These are phyloP conservation scores for Tiliacea citrago DNA, from an alignment of 2,888 invertebrate genomes.

Conservation along the genomic window DNA sequence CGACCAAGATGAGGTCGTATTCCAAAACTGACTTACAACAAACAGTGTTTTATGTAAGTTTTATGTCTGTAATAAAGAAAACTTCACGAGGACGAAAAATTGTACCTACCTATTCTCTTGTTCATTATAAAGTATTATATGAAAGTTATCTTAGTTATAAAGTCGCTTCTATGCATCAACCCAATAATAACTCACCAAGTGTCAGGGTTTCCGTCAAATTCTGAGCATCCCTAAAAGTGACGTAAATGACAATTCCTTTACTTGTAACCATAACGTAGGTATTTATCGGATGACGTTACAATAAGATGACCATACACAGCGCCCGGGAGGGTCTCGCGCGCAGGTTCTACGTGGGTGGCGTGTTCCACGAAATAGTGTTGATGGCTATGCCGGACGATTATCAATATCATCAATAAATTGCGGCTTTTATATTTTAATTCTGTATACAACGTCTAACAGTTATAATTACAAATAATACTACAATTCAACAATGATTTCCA, in stretches of 20 bases:
- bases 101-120: conserved; percentile 52
- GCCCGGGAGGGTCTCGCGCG: conserved; percentile 70
- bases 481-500: conserved; percentile 15
- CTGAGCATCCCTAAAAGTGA: not conserved
- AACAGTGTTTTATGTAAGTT: conserved; percentile 86
- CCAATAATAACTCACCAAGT: not conserved
- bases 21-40: conserved; percentile 88
- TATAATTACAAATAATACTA: conserved; percentile 7
- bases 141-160: conserved; percentile 34
- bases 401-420: conserved; percentile 77
- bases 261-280: conserved; percentile 41
- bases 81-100: conserved; percentile 73
- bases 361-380: conserved; percentile 85
- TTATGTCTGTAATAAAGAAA: conserved; percentile 85
- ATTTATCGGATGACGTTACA: conserved; percentile 72
- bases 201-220: not conserved
- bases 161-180: not conserved
- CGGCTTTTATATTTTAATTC: conserved; percentile 10
- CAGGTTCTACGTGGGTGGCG: conserved; percentile 86
- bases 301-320: conserved; percentile 73
- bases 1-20: conserved; percentile 88
- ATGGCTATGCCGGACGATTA: conserved; percentile 73
- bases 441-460: not conserved
- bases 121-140: conserved; percentile 55
- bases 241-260: conserved; percentile 8